Conservation (phyloP, 1,140 invertebrate species). For the Zaprionus inermis region DNA sequence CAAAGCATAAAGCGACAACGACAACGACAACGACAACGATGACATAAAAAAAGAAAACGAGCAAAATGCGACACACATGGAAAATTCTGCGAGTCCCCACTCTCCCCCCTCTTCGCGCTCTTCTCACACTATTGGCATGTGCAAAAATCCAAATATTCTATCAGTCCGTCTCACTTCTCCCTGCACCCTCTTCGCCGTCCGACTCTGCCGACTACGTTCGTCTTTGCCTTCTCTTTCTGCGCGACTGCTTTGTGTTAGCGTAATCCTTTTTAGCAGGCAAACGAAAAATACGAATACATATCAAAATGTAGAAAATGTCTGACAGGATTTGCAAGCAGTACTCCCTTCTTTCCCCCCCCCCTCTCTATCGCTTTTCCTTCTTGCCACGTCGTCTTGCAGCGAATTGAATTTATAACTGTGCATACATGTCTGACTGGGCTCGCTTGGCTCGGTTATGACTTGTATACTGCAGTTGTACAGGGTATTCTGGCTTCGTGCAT, state of each 20-base stretch:
- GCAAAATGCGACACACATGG: slow-evolving; percentile 64
- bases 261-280: slow-evolving; percentile 76
- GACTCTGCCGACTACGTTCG: slow-evolving; percentile 25
- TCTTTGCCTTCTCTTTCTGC: slow-evolving; percentile 53
- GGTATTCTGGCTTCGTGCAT: slow-evolving; percentile 40
- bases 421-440: slow-evolving; percentile 47
- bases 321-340: slow-evolving; percentile 69
- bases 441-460: slow-evolving; percentile 21
- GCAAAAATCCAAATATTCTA: slow-evolving; percentile 68
- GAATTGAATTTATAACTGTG: slow-evolving; percentile 70
- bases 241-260: slow-evolving; percentile 64
- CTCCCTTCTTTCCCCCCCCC: background rate
- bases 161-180: slow-evolving; percentile 13
- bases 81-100: slow-evolving; percentile 28
- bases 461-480: background rate
- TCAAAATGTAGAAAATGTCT: slow-evolving; percentile 77
- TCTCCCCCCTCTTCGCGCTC: too few species aligned
- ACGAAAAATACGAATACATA: slow-evolving; percentile 59
- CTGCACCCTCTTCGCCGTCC: slow-evolving; percentile 9
- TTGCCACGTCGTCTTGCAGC: slow-evolving; percentile 64
- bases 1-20: slow-evolving; percentile 52
- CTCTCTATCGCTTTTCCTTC: slow-evolving; percentile 39
- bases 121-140: slow-evolving; percentile 66
- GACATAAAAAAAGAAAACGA: slow-evolving; percentile 17
- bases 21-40: slow-evolving; percentile 20